Evolutionary conservation across 2,113 vertebrate genomes (phyloP).

Genomic region (Calyptommatus sinebrachiatus): DNA sequence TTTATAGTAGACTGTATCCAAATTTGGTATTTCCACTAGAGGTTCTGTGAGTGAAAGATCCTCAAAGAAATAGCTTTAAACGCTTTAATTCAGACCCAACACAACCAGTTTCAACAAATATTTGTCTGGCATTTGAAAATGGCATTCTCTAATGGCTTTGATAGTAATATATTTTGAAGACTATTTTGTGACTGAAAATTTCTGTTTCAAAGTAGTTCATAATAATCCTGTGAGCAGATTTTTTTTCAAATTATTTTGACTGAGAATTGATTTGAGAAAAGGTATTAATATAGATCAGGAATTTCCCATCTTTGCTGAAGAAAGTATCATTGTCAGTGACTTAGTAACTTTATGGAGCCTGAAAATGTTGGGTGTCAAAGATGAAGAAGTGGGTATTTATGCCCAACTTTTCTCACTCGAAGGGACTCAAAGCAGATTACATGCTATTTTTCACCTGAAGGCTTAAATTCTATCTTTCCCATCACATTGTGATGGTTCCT

Average conservation of each 20-base stretch:
- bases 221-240: neutral
- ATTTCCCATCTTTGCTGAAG: neutral
- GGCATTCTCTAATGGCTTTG: neutral
- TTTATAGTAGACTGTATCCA: neutral
- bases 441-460: too few species aligned
- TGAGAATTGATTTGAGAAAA: neutral
- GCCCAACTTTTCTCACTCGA: too few species aligned
- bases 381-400: slow-evolving; percentile 5
- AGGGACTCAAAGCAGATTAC: too few species aligned
- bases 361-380: slow-evolving; percentile 45
- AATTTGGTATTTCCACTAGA: neutral
- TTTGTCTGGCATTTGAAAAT: neutral
- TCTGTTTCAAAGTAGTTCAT: slow-evolving; percentile 10
- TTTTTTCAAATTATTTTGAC: neutral
- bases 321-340: slow-evolving; percentile 17
- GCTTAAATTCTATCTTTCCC: too few species aligned
- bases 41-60: neutral
- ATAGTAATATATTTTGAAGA: neutral
- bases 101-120: neutral
- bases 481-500: too few species aligned
- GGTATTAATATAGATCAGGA: slow-evolving; percentile 29
- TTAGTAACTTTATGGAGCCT: slow-evolving; percentile 24
- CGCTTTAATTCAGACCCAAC: neutral
- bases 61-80: neutral
- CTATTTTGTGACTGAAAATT: neutral